Base-by-base conservation (phyloP, 2,113 vertebrate species). In the Xenus cinereus region DNA sequence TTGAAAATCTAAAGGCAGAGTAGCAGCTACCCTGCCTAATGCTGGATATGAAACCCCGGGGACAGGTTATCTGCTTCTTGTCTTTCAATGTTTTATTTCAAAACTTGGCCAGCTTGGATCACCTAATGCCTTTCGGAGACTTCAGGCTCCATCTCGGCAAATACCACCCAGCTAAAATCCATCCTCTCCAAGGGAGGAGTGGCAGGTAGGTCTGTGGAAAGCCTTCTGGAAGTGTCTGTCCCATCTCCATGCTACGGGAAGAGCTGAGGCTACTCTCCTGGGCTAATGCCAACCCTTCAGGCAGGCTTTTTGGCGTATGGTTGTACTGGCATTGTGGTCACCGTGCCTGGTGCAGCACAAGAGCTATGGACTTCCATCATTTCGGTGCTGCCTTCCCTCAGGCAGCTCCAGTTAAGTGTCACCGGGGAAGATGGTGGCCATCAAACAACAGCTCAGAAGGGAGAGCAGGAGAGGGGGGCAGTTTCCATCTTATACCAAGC, bases 251-350 rank as follows among this genome's bases (percentile, higher is more conserved):
- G 56, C 10, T 22, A 9, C 8, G n/a, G 35, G 35, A 56, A 27
- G 39, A 56, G 46, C 76, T 69, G n/a, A 48, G 41, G 13, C 7
- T 13, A 1, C 24, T 20, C 69, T 68, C 39, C 68, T 24, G 23
- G 53, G 39, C 46, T 62, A 14, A 20, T 28, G 46, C 28, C n/a
- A 32, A 10, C 24, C 45, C 46, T 46, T 45, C 20, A n/a, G 51
- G 7, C 27, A 30, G 56, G 59, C 37, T 53, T 15, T 37, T 33
- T 3, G 2, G 28, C 2, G 3, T 18, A 7, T 0, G 2, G 22
- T 4, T 4, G 2, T 18, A 0, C 26, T 6, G 8, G 46, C 22
- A 12, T 45, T 20, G 3, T 3, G 10, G 64, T n/a, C 83, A 64
- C 17, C 4, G 3, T 15, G 14, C 15, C 13, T 59, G 63, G 13